phyloP scores from a whole-genome alignment of 2,113 vertebrate genomes.

The Antechinus stuartii region DNA sequence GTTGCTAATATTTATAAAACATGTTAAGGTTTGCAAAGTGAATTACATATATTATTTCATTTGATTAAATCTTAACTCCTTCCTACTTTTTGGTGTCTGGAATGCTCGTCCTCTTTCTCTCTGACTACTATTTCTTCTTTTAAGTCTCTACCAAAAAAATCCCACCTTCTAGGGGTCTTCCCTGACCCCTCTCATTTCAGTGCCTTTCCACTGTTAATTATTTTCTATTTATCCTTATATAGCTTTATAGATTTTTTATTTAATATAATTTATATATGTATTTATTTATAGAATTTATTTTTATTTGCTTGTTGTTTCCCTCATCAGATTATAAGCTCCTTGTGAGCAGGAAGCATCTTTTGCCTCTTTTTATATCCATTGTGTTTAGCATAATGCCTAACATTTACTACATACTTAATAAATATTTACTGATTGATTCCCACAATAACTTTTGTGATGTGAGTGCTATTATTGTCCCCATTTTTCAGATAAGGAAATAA shows the following conservation, averaged over 20 bases:
- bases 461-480: background rate
- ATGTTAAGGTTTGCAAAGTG: background rate
- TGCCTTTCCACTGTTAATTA: background rate
- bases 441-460: background rate
- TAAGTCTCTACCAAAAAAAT: background rate
- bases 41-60: background rate
- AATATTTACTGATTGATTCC: background rate
- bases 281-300: background rate
- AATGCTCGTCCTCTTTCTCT: background rate
- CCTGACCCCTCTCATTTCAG: background rate
- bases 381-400: background rate
- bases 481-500: background rate
- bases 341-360: background rate
- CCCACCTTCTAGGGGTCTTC: background rate
- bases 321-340: background rate
- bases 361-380: background rate
- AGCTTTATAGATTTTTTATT: background rate
- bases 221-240: background rate
- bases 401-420: background rate
- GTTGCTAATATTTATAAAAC: background rate
- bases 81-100: background rate
- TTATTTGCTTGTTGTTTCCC: background rate
- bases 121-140: background rate
- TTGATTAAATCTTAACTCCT: background rate
- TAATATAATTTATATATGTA: too few relatives aligned